Evolutionary conservation across 2,888 invertebrate genomes (phyloP), one percentile per base, ranked within the genome.

Genomic region (Phyllotreta striolata): DNA sequence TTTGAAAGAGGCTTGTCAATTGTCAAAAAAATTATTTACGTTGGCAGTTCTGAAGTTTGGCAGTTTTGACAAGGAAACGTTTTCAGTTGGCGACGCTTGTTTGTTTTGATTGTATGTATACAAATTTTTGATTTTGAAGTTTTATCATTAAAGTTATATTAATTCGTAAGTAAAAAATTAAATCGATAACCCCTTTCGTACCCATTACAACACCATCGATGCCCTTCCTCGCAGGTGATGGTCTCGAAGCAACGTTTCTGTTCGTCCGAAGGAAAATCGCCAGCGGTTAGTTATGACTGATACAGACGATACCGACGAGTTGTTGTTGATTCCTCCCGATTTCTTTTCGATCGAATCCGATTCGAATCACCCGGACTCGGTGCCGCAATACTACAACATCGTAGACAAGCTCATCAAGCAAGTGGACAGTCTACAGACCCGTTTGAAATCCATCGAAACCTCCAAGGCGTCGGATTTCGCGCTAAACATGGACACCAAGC

Each of bases 291-390:
- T 52, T 77, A 88, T 88, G 88, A 88, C 87, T 82, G 89, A 89
- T 77, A 86, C 89, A 66, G 93, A 92, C 85, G 93, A 93, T 82
- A 93, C 93, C 3, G 93, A 93, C 82, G 88, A 91, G 75, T 84
- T 93, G 69, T 81, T 93, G 73, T 81, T 91, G 73, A 91, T 93
- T 78, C 91, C 92, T 66, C 93, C 93, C 9, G 88, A 91, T 79
- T 88, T 91, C 74, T 88, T 90, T 74, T 78, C 86, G 35, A 84
- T 89, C n/a, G 83, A 86, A 69, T 84, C 84, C 56, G 87, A 85
- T 34, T 70, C 65, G 14, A 59, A 55, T 51, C 49, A 58, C 47
- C 65, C 63, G n/a, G 49, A 41, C 57, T 85, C 86, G 0, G 86
- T 87, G 24, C 83, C 84, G 44, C 78, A 79, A 1, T 81, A 80